A percentile compares a stretch with the other conserved stretches of the same genome.
phyloP scores from a whole-genome alignment of 1,140 invertebrate species.

The Orius laevigatus region DNA sequence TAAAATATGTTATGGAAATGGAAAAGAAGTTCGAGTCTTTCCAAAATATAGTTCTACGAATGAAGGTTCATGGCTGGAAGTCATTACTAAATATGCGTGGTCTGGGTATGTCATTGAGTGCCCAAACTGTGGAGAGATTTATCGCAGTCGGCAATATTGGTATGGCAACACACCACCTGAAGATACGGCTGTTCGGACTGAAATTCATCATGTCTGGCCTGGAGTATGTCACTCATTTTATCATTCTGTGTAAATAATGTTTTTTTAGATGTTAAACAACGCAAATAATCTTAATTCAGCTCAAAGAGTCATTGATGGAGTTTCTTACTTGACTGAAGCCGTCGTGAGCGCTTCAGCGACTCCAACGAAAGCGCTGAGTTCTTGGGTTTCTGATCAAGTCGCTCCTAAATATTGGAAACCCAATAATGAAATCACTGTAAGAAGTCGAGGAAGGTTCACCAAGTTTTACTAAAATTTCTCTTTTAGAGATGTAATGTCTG shows the following conservation, averaged over 20 bases:
- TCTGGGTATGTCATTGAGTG: slow-evolving; percentile 67
- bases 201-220: slow-evolving; percentile 68
- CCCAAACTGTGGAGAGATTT: slow-evolving; percentile 64
- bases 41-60: slow-evolving; percentile 37
- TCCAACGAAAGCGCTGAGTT: slow-evolving; percentile 47
- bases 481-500: slow-evolving; percentile 46
- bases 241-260: slow-evolving; percentile 1
- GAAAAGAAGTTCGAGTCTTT: slow-evolving; percentile 44
- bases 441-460: too few relatives aligned
- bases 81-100: slow-evolving; percentile 55
- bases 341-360: slow-evolving; percentile 49
- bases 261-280: slow-evolving; percentile 1
- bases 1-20: slow-evolving; percentile 42
- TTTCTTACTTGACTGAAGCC: slow-evolving; percentile 51
- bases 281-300: slow-evolving; percentile 45
- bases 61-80: slow-evolving; percentile 50
- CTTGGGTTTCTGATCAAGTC: slow-evolving; percentile 61
- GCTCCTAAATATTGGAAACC: slow-evolving; percentile 68
- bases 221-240: slow-evolving; percentile 33
- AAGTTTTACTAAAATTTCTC: too few relatives aligned
- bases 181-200: slow-evolving; percentile 42
- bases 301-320: slow-evolving; percentile 55
- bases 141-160: slow-evolving; percentile 67
- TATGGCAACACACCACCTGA: slow-evolving; percentile 67
- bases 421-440: slow-evolving; percentile 54